Conservation (phyloP, 2,888 invertebrate species). For the Hylaea fasciaria region DNA sequence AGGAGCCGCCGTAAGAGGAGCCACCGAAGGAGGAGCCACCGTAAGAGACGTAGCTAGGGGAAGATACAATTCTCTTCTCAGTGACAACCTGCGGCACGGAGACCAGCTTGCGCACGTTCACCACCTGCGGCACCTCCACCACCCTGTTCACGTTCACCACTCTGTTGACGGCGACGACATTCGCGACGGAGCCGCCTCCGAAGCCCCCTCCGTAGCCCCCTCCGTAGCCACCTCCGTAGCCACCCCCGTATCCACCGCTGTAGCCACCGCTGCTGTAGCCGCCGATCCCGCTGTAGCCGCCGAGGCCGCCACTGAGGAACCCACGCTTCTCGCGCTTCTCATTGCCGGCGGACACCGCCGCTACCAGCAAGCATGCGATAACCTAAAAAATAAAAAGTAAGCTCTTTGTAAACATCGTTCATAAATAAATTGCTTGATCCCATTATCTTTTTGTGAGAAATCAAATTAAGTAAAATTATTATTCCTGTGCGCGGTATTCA, state of each 20-base stretch:
- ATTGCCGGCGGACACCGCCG: conserved; percentile 41
- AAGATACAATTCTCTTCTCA: conserved; percentile 33
- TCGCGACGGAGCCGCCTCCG: conserved; percentile 44
- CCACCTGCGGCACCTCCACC: conserved; percentile 52
- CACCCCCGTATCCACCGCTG: conserved; percentile 20
- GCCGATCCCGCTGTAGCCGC: conserved; percentile 26
- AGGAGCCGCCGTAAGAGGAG: conserved; percentile 26
- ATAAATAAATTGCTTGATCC: no score
- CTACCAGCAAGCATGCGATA: conserved; percentile 42
- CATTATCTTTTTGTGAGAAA: no score
- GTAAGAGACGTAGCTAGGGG: conserved; percentile 21
- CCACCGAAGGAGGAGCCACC: conserved; percentile 34
- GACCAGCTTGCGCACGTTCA: conserved; percentile 45
- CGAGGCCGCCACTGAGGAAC: conserved; percentile 35
- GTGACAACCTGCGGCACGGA: conserved; percentile 41
- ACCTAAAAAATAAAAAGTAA: conserved; percentile 30
- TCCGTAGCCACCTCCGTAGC: conserved; percentile 32
- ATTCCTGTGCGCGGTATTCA: no score
- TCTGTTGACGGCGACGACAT: conserved; percentile 54
- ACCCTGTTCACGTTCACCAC: conserved; percentile 58
- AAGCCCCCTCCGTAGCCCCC: conserved; percentile 32
- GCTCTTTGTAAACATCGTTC: no score
- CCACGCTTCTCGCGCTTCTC: conserved; percentile 47
- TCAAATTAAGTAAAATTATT: no score
- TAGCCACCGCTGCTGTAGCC: conserved; percentile 39